Base-by-base conservation (phyloP, 2,888 invertebrate species). In the Zygaena filipendulae region DNA sequence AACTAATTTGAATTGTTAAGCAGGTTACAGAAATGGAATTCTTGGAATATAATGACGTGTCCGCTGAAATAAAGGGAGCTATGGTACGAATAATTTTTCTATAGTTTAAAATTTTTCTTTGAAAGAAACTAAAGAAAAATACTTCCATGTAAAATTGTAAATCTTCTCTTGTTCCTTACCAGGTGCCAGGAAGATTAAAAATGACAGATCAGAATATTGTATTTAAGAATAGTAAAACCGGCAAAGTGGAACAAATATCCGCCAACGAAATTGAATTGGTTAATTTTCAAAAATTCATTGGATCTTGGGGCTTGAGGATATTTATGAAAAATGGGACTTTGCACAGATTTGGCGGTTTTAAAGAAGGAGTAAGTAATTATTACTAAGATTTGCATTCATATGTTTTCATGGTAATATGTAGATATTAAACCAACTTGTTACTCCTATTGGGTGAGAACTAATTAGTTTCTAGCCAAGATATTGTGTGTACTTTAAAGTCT, bases 211-310 rank as follows among this genome's bases (percentile, higher is more conserved):
- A 92, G 53, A 87, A 86, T 47, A 88, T 98, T 18, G 84, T 92
- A 25, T 99, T 97, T 61, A 97, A 97, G 64, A 97, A 97, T 66
- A 90, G 85, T 40, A 96, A 95, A 72, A 98, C 97, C 1, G 98
- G 98, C 2, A 97, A 96, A 71, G 92, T 97, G 1, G 97, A 97
- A 56, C 93, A 95, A 57, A 87, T 97, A 39, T 81, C 85, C 18
- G 83, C 89, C 0, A 77, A 84, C 25, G 97, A 98, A 43, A 90
- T 99, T 50, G 95, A 97, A 29, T 72, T 90, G 31, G 92, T 95
- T 0, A 92, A 93, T 60, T 97, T 96, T 82, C 91, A 97, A 59
- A 90, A 92, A 52, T 88, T 99, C 45, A 92, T 95, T 18, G 91
- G 94, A 11, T 89, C 88, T 1, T 92, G 91, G 87, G 97, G 97